Conservation (phyloP, 2,888 invertebrate species). For the Hylaea fasciaria region DNA sequence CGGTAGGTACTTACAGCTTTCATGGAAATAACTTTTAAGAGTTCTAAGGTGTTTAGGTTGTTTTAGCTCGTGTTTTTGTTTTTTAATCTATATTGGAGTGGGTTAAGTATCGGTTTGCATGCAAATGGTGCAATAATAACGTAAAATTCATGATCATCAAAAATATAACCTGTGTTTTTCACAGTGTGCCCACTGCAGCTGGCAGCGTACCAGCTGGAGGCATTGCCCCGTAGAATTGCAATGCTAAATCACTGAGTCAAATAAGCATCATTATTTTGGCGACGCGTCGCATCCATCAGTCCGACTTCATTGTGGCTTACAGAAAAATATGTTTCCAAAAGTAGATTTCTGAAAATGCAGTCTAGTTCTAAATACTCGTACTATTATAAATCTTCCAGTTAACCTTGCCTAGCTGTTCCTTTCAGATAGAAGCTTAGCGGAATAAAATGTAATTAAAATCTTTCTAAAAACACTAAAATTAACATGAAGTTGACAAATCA, state of each 20-base stretch:
- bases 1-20: slow-evolving; percentile 34
- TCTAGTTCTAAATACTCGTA: too few species aligned
- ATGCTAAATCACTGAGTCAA: too few species aligned
- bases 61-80: slow-evolving; percentile 2
- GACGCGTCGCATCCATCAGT: neutral
- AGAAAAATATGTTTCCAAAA: too few species aligned
- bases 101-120: too few species aligned
- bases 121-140: too few species aligned
- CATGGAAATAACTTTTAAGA: slow-evolving; percentile 36
- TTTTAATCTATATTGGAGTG: neutral
- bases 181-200: too few species aligned
- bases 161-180: too few species aligned
- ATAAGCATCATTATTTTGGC: too few species aligned
- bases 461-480: slow-evolving; percentile 23
- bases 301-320: neutral
- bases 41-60: slow-evolving; percentile 18
- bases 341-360: neutral
- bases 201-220: too few species aligned
- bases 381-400: too few species aligned
- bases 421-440: neutral
- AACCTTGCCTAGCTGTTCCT: neutral
- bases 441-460: slow-evolving; percentile 4
- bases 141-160: too few species aligned
- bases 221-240: too few species aligned
- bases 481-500: slow-evolving; percentile 18